Percentiles rank a stretch among this genome's conserved stretches.
phyloP scores from a whole-genome alignment of 2,797 vertebrate genomes.

The Acrocephalus scirpaceus region DNA sequence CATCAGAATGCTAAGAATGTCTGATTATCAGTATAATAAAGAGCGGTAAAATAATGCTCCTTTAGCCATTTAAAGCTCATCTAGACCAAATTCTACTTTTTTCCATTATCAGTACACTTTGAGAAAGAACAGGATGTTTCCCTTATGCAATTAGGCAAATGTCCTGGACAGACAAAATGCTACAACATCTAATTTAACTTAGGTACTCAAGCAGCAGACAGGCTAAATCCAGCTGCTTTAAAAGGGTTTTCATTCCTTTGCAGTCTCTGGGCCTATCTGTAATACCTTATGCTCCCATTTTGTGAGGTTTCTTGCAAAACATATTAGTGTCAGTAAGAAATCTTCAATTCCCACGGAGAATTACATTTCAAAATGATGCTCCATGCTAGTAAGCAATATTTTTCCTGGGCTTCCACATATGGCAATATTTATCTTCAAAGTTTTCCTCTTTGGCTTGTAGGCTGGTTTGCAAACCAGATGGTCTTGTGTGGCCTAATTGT shows the following conservation, averaged over 20 bases:
- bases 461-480: conserved; percentile 76
- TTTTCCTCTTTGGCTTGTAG: conserved; percentile 77
- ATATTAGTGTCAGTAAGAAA: conserved; percentile 48
- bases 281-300: conserved; percentile 37
- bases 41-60: background rate
- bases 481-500: conserved; percentile 83
- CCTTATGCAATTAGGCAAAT: background rate
- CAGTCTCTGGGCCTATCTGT: background rate
- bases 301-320: conserved; percentile 54
- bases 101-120: background rate
- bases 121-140: conserved; percentile 5
- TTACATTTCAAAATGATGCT: conserved; percentile 75
- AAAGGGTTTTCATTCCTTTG: background rate
- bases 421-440: conserved; percentile 86
- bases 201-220: background rate
- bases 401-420: conserved; percentile 80
- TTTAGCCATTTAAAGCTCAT: background rate
- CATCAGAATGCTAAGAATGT: background rate
- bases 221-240: background rate
- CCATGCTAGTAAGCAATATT: conserved; percentile 74
- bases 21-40: background rate
- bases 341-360: conserved; percentile 73
- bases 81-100: background rate
- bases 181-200: background rate
- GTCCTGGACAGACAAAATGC: background rate